Percentiles rank a stretch among this genome's conserved stretches.
These are phyloP conservation scores for Pao palembangensis DNA, from an alignment of 2,113 vertebrate species.

Conservation along the genomic window DNA sequence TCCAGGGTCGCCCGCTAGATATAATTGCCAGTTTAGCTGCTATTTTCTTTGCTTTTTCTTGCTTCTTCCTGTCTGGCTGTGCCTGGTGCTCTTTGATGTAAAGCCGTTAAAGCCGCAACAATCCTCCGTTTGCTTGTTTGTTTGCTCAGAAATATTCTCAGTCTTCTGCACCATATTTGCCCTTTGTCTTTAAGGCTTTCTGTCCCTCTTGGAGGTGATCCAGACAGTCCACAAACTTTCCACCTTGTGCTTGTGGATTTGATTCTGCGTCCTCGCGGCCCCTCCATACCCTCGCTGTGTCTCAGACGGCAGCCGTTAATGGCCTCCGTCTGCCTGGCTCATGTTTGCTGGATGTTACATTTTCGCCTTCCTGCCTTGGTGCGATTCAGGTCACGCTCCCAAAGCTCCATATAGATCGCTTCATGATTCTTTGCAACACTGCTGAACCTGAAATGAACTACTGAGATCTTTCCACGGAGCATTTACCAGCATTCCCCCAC, in stretches of 20 bases:
- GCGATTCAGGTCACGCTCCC: slow-evolving; percentile 69
- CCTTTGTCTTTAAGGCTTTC: slow-evolving; percentile 22
- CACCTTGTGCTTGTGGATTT: no score
- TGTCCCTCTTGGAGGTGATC: not conserved
- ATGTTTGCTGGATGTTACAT: slow-evolving; percentile 22
- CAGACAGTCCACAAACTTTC: no score
- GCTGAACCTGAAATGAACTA: slow-evolving; percentile 83
- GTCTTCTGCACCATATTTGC: slow-evolving; percentile 15
- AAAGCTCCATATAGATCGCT: slow-evolving; percentile 70
- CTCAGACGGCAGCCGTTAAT: slow-evolving; percentile 18
- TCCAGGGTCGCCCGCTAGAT: slow-evolving; percentile 31
- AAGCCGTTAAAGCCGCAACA: slow-evolving; percentile 26
- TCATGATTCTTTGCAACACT: slow-evolving; percentile 78
- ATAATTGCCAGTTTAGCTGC: slow-evolving; percentile 50
- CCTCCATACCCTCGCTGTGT: no score
- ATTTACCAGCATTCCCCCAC: slow-evolving; percentile 21
- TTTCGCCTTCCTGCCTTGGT: slow-evolving; percentile 19
- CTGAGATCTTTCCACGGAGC: slow-evolving; percentile 44
- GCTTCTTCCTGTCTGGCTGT: slow-evolving; percentile 21
- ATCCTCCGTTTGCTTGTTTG: slow-evolving; percentile 27
- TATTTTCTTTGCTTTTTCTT: slow-evolving; percentile 16
- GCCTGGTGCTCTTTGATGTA: slow-evolving; percentile 18
- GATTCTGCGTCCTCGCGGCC: no score
- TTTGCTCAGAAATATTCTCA: slow-evolving; percentile 16
- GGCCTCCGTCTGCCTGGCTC: slow-evolving; percentile 10